These are phyloP conservation scores for Macrostomum lignano DNA, from an alignment of 1,140 invertebrate species.

Conservation along the genomic window DNA sequence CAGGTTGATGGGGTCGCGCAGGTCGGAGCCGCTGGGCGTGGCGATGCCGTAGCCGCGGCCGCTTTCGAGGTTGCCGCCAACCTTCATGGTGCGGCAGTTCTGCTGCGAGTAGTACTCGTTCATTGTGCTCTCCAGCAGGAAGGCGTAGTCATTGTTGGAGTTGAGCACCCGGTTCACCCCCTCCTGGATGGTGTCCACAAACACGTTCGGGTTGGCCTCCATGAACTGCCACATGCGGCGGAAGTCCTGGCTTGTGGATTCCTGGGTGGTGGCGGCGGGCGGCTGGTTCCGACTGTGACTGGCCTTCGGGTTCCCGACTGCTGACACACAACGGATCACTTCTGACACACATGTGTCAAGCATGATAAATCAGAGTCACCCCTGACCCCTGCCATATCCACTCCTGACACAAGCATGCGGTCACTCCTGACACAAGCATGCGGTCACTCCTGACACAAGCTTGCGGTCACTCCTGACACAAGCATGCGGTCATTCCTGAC, in stretches of 20 bases:
- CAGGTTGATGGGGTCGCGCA: conserved; percentile 29
- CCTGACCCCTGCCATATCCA: too few species aligned
- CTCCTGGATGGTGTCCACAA: conserved; percentile 11
- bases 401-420: too few species aligned
- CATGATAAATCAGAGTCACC: too few species aligned
- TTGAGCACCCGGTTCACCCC: conserved; percentile 33
- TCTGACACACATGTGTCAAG: too few species aligned
- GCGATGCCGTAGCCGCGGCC: conserved; percentile 66
- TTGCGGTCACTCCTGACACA: too few species aligned
- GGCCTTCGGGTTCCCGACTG: too few species aligned
- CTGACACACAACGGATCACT: too few species aligned
- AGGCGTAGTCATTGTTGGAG: conserved; percentile 15
- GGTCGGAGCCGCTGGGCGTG: conserved; percentile 52
- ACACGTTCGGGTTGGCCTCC: conserved; percentile 31
- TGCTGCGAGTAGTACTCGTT: conserved; percentile 23
- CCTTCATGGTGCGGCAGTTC: conserved; percentile 62
- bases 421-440: too few species aligned
- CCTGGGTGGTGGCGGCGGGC: too few species aligned
- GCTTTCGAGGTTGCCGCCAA: conserved; percentile 57
- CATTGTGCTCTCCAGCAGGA: conserved; percentile 20
- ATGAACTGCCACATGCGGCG: conserved; percentile 73
- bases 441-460: too few species aligned
- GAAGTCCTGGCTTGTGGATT: conserved; percentile 7
- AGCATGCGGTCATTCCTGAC: too few species aligned
- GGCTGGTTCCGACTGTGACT: too few species aligned